Base-by-base conservation (phyloP, 2,797 vertebrate genomes). In the Gephyroberyx darwinii region DNA sequence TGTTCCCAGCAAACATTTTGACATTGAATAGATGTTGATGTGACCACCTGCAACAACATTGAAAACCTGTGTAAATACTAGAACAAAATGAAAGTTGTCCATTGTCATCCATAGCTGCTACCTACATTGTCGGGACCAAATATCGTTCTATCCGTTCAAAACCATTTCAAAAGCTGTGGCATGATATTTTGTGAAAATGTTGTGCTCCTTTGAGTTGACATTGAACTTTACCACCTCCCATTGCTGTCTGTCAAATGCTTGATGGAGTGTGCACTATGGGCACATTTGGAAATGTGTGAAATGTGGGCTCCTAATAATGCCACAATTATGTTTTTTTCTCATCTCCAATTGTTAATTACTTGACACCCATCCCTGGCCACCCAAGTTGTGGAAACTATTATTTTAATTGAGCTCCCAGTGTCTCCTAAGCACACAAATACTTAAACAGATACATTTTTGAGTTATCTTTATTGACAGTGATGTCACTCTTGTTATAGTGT, bases 391-490 rank as follows among this genome's bases (percentile, higher is more conserved):
- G 39, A 70, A 62, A 57, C 61, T 67, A 67, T 68, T 7, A 65
- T 76, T 81, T 58, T 66, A 76, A 80, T 80, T 43, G 37, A 8
- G 65, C 53, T 72, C 66, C 71, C 41, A 9, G 58, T 37, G 65
- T 53, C 64, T 70, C 71, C 35, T 9, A 51, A 62, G 56, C 48
- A 55, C 57, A 75, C 57, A 55, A 8, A 56, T 54, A 33, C 39
- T 50, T 33, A 55, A 77, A 81, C 65, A 75, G 77, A 68, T 72
- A 55, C 52, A 65, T 20, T 5, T 68, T 30, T 67, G 60, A 74
- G 22, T 33, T 65, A 26, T 58, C 69, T 71, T 77, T 73, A 58
- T 37, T 48, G 66, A 75, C 20, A 71, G 55, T 76, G 69, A 74
- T 56, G 50, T 65, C 35, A 53, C n/a, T 65, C 22, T 54, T 53